Conservation (phyloP, 2,113 vertebrate species). For the Lipophrys pholis region DNA sequence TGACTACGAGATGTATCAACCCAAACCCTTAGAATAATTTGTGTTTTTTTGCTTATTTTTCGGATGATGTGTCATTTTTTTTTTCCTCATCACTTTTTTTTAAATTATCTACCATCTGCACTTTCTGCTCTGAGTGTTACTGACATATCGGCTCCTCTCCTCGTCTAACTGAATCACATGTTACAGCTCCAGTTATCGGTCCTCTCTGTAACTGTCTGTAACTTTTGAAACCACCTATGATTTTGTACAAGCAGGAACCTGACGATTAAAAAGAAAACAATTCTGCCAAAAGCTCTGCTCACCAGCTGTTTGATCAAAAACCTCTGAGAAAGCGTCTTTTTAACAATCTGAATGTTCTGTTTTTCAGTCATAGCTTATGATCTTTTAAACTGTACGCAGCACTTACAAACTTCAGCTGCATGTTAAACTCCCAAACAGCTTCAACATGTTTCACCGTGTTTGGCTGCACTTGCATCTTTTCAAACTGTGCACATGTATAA, state of each 20-base stretch:
- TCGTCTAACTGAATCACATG: too few species aligned
- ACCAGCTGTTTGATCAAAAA: constrained; percentile 50
- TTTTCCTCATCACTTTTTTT: too few species aligned
- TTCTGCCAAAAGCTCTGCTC: constrained; percentile 41
- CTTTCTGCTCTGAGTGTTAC: too few species aligned
- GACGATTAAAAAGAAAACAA: too few species aligned
- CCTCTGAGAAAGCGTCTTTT: constrained; percentile 11
- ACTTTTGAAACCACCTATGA: too few species aligned
- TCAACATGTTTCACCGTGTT: constrained; percentile 4
- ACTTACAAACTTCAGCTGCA: constrained; percentile 1
- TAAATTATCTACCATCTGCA: too few species aligned
- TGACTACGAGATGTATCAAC: too few species aligned
- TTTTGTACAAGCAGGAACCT: too few species aligned
- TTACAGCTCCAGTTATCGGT: too few species aligned
- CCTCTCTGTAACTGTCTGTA: too few species aligned
- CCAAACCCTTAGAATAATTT: neutral
- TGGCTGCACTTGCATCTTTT: constrained; percentile 7
- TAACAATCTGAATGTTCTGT: too few species aligned
- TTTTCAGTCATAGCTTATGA: neutral
- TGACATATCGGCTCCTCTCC: too few species aligned
- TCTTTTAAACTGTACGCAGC: neutral
- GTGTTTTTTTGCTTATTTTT: neutral
- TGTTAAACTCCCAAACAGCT: constrained; percentile 9
- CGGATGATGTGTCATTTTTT: neutral
- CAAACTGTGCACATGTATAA: neutral